A percentile compares a stretch with the other conserved stretches of the same genome.
Evolutionary conservation across 1,140 invertebrate genomes (phyloP).

Genomic region (Pogonomyrmex californicus): DNA sequence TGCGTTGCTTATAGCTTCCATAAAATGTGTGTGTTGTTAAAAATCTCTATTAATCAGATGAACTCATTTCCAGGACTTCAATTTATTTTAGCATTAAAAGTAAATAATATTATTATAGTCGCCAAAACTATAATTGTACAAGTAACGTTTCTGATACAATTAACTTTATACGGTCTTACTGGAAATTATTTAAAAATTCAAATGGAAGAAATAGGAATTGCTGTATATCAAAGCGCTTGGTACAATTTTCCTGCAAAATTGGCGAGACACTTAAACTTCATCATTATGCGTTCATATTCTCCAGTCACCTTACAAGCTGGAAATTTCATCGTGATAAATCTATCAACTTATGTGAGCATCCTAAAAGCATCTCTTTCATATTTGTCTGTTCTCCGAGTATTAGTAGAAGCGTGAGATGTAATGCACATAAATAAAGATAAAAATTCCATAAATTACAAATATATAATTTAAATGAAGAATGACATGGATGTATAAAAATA

Average conservation of each 20-base stretch:
- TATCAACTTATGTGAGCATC: no score
- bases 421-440: no score
- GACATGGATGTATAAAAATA: no score
- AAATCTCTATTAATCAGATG: neutral
- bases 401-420: no score
- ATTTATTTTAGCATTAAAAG: constrained; percentile 42
- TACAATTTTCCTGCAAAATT: neutral
- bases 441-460: no score
- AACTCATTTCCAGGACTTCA: constrained; percentile 28
- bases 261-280: no score
- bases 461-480: no score
- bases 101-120: neutral
- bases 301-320: no score
- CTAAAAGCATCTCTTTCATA: no score
- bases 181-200: constrained; percentile 53
- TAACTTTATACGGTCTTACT: constrained; percentile 39
- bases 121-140: neutral
- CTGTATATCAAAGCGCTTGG: neutral
- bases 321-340: no score
- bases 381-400: no score
- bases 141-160: neutral
- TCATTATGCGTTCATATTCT: no score
- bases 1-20: neutral
- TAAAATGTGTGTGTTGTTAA: neutral
- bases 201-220: constrained; percentile 2